A percentile compares a stretch with the other conserved stretches of the same genome.
Evolutionary conservation across 2,888 invertebrate genomes (phyloP).

Genomic region (Lycia hirtaria): DNA sequence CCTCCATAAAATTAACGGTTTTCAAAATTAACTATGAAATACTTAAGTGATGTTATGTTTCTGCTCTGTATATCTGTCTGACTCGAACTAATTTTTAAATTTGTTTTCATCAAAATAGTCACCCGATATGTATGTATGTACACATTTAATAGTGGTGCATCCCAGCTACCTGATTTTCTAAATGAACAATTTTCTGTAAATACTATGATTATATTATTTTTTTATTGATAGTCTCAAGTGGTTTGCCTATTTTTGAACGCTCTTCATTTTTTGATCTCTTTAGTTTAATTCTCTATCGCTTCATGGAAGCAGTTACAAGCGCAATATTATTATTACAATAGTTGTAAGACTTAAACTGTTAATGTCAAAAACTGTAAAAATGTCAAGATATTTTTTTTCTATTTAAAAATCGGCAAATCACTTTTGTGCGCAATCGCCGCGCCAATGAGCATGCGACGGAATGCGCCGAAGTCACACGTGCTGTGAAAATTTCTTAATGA

Average conservation of each 20-base stretch:
- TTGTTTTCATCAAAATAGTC: too few relatives aligned
- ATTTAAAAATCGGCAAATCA: conserved; percentile 67
- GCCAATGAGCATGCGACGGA: conserved; percentile 5
- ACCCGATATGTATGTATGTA: too few relatives aligned
- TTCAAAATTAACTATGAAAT: too few relatives aligned
- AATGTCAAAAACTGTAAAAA: conserved; percentile 8
- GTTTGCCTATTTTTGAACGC: conserved; percentile 65
- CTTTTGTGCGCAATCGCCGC: conserved; percentile 44
- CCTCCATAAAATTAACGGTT: too few relatives aligned
- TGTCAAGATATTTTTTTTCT: conserved; percentile 2
- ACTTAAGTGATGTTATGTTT: too few relatives aligned
- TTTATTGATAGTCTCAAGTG: conserved; percentile 45
- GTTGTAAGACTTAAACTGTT: conserved; percentile 8
- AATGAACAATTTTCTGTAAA: conserved; percentile 38
- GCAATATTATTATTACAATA: conserved; percentile 23
- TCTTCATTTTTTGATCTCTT: conserved; percentile 53
- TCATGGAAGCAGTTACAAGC: conserved; percentile 38
- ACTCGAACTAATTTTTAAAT: too few relatives aligned
- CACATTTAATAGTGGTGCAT: conserved; percentile 38
- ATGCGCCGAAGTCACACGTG: conserved; percentile 46
- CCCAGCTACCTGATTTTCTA: conserved; percentile 29
- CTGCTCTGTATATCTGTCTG: too few relatives aligned
- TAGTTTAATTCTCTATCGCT: conserved; percentile 47
- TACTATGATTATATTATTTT: conserved; percentile 24
- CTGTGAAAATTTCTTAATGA: conserved; percentile 57